Evolutionary conservation across 1,140 invertebrate genomes (phyloP).

Genomic region (Eumaeus atala): DNA sequence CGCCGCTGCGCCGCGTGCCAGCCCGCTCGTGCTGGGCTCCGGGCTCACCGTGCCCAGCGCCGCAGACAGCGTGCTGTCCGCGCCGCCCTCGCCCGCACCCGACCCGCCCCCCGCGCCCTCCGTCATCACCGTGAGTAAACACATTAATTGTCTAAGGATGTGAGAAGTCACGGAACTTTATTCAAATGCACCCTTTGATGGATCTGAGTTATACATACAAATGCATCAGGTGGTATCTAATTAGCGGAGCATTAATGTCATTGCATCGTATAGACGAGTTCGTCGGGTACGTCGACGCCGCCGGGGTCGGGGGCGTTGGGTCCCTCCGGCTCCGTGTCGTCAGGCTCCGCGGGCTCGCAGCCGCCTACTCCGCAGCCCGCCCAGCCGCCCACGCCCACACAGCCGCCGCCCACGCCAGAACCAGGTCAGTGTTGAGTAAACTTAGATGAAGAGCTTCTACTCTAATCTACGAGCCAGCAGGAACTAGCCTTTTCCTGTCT

Average conservation of each 20-base stretch:
- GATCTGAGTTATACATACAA: too few species aligned
- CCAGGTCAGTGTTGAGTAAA: conserved; percentile 39
- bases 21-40: conserved; percentile 10
- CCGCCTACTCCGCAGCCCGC: conserved; percentile 49
- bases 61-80: conserved; percentile 9
- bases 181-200: too few species aligned
- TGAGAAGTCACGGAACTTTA: too few species aligned
- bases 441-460: too few species aligned
- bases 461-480: too few species aligned
- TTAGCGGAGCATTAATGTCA: too few species aligned
- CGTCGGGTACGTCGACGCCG: conserved; percentile 11
- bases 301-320: conserved; percentile 12
- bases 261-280: too few species aligned
- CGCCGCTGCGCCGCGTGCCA: conserved; percentile 20
- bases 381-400: conserved; percentile 46
- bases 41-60: conserved; percentile 18
- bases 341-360: conserved; percentile 28
- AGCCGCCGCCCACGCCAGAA: conserved; percentile 51
- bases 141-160: too few species aligned
- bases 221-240: too few species aligned
- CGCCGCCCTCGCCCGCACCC: conserved; percentile 9
- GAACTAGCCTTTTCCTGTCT: too few species aligned
- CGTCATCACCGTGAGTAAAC: conserved; percentile 25
- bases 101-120: conserved; percentile 17
- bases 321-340: conserved; percentile 17